Percentiles rank a stretch among this genome's conserved stretches.
Evolutionary conservation across 2,797 vertebrate genomes (phyloP).

Genomic region (Gastrophryne carolinensis): DNA sequence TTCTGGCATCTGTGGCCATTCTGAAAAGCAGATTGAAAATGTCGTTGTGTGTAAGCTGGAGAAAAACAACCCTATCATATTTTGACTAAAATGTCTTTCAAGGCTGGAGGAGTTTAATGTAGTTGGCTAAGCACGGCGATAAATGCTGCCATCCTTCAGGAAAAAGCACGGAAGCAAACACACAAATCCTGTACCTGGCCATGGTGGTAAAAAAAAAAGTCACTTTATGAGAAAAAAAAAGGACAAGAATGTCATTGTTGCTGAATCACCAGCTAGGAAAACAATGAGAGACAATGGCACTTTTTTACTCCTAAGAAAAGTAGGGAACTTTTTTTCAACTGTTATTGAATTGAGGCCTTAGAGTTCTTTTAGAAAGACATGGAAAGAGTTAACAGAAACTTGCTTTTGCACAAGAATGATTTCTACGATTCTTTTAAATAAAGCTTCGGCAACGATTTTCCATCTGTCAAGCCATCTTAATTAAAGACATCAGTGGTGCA

Average conservation of each 20-base stretch:
- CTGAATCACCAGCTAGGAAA: no score
- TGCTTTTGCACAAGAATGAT: conserved; percentile 5
- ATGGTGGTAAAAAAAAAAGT: background rate
- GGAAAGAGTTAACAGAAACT: conserved; percentile 21
- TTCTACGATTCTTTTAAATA: conserved; percentile 60
- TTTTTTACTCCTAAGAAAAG: no score
- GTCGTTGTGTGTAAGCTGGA: background rate
- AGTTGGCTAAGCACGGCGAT: background rate
- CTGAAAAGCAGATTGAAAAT: background rate
- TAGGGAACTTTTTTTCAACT: no score
- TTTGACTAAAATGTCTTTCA: background rate
- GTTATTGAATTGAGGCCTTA: no score
- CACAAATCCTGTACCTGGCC: background rate
- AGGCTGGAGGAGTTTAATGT: background rate
- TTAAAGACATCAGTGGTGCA: conserved; percentile 66
- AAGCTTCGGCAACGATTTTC: conserved; percentile 64
- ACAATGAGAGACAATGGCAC: no score
- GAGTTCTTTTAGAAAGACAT: background rate
- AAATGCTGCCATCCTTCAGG: background rate
- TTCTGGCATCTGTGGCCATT: background rate
- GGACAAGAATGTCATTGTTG: no score
- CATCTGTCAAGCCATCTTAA: conserved; percentile 69
- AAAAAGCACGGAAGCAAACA: background rate
- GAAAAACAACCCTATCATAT: background rate
- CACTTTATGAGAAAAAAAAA: no score